A percentile compares a stretch with the other conserved stretches of the same genome.
Conservation (phyloP, 2,113 vertebrate species). For the Guaruba guarouba region DNA sequence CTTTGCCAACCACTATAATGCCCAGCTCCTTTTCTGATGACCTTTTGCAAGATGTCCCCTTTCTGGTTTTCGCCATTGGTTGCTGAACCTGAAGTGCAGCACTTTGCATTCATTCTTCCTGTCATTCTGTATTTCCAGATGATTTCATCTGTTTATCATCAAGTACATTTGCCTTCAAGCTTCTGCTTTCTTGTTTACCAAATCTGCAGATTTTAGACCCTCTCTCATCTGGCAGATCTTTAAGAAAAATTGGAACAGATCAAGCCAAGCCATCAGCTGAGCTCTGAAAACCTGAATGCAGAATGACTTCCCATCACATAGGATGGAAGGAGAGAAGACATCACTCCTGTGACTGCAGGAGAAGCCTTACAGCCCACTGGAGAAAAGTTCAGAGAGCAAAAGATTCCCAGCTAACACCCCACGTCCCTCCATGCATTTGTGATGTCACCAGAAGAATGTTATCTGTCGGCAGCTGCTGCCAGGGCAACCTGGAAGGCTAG, state of each 20-base stretch:
- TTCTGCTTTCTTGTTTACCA: not conserved
- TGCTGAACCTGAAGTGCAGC: not conserved
- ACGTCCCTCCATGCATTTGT: accelerated
- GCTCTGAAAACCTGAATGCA: not conserved
- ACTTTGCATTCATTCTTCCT: not conserved
- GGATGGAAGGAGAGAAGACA: not conserved
- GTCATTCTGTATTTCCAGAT: not conserved
- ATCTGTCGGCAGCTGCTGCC: not conserved
- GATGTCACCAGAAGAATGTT: not conserved
- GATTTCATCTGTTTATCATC: not conserved
- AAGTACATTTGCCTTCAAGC: not conserved
- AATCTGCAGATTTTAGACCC: not conserved
- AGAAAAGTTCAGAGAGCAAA: not conserved
- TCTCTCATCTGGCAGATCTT: not conserved
- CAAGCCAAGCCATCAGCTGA: not conserved
- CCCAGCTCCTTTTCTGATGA: not conserved
- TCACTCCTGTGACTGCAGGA: not conserved
- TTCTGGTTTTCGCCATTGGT: not conserved
- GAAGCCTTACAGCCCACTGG: not conserved
- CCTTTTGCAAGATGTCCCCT: not conserved
- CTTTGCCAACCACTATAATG: not conserved
- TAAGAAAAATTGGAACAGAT: not conserved
- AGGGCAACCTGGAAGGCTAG: not conserved
- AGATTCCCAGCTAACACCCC: not conserved
- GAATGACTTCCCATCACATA: not conserved